phyloP scores from a whole-genome alignment of 2,113 vertebrate genomes.

The Ptyas mucosa region DNA sequence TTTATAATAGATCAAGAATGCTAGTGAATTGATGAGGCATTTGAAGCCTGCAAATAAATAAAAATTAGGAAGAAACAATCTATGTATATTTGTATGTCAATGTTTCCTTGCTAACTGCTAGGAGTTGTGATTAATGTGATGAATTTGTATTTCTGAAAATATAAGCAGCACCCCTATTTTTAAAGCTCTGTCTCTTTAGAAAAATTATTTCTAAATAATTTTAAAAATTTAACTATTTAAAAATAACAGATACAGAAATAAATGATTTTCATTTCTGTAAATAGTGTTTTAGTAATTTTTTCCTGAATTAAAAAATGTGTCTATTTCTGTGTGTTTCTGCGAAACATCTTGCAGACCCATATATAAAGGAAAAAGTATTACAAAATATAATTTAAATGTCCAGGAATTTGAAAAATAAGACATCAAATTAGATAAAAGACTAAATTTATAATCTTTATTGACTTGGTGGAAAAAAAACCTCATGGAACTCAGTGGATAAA shows the following conservation, averaged over 20 bases:
- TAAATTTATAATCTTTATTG: neutral
- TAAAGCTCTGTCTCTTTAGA: neutral
- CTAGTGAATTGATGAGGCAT: neutral
- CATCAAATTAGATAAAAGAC: neutral
- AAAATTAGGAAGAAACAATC: constrained; percentile 2
- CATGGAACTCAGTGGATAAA: neutral
- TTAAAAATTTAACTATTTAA: neutral
- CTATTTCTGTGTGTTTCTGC: neutral
- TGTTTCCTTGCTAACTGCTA: neutral
- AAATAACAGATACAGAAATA: neutral
- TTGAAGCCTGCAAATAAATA: neutral
- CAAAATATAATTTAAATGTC: neutral
- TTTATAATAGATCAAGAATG: neutral
- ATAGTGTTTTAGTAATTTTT: neutral
- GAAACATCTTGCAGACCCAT: neutral
- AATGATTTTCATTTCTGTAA: neutral
- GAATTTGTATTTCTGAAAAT: neutral
- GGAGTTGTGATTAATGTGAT: neutral
- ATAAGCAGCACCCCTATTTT: neutral
- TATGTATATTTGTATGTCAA: neutral
- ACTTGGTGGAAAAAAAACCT: neutral
- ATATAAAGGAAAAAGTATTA: constrained; percentile 25
- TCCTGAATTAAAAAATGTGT: neutral
- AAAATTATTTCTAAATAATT: neutral
- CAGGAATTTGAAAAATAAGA: constrained; percentile 24